A percentile compares a stretch with the other conserved stretches of the same genome.
phyloP scores from a whole-genome alignment of 1,140 invertebrate genomes.

The Centruroides sculpturatus region DNA sequence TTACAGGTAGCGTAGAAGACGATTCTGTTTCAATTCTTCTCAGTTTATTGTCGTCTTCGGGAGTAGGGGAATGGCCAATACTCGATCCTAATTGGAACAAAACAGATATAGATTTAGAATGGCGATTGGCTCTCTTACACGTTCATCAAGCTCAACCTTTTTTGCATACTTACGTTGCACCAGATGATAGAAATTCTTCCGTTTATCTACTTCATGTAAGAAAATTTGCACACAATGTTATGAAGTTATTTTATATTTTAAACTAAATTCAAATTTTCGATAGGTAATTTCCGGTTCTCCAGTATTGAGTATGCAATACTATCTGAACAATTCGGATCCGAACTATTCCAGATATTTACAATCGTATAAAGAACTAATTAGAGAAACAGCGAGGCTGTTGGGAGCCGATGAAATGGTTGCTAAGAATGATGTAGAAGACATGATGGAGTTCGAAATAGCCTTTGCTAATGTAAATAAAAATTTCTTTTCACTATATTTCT shows the following conservation, averaged over 20 bases:
- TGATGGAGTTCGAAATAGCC: constrained; percentile 34
- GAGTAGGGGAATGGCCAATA: constrained; percentile 37
- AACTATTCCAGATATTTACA: constrained; percentile 26
- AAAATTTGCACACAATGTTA: constrained; percentile 1
- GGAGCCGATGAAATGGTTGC: constrained; percentile 28
- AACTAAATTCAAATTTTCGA: not conserved
- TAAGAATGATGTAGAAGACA: constrained; percentile 32
- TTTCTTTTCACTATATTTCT: not conserved
- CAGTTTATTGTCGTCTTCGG: constrained; percentile 17
- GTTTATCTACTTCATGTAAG: constrained; percentile 33
- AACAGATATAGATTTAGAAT: constrained; percentile 23
- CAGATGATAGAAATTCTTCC: constrained; percentile 37
- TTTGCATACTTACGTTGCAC: constrained; percentile 34
- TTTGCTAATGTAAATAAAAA: constrained; percentile 38
- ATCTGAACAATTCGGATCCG: constrained; percentile 26
- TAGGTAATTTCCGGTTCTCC: constrained; percentile 27
- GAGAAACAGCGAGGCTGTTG: constrained; percentile 31
- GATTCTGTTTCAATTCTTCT: constrained; percentile 26
- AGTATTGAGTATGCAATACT: constrained; percentile 28
- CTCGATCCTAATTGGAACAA: constrained; percentile 27
- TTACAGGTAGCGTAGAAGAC: constrained; percentile 20
- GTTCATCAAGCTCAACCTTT: constrained; percentile 37
- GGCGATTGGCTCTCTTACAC: constrained; percentile 33
- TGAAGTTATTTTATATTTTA: not conserved
- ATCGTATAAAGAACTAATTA: constrained; percentile 27